phyloP scores from a whole-genome alignment of 2,888 invertebrate species.

The Catocala sponsa region DNA sequence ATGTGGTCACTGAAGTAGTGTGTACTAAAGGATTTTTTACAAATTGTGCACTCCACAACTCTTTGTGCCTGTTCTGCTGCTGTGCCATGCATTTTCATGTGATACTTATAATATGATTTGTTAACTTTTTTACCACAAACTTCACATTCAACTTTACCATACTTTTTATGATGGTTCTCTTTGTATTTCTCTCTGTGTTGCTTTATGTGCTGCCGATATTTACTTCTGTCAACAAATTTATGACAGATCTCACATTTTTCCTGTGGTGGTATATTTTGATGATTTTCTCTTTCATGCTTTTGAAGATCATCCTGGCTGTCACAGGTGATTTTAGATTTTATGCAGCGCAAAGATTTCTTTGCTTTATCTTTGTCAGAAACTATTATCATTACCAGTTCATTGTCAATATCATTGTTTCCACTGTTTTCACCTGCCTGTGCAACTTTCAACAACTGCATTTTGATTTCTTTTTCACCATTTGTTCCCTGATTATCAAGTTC shows the following conservation, averaged over 20 bases:
- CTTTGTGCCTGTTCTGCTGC: conserved; percentile 38
- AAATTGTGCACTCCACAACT: conserved; percentile 42
- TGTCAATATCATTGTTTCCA: conserved; percentile 9
- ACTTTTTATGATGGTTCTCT: conserved; percentile 16
- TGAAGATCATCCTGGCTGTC: conserved; percentile 29
- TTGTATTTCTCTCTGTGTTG: conserved; percentile 36
- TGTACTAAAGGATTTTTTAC: conserved; percentile 36
- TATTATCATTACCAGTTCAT: conserved; percentile 37
- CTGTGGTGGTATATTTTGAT: conserved; percentile 22
- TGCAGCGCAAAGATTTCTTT: conserved; percentile 28
- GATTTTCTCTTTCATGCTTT: conserved; percentile 27
- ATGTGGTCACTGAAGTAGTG: conserved; percentile 48
- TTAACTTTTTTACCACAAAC: conserved; percentile 50
- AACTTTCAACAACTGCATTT: conserved; percentile 18
- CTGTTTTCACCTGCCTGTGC: conserved; percentile 15
- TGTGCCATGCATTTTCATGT: conserved; percentile 49
- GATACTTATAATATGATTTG: conserved; percentile 50
- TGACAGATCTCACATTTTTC: conserved; percentile 52
- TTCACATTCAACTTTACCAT: conserved; percentile 53
- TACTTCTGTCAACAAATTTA: conserved; percentile 31
- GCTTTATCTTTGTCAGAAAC: conserved; percentile 36
- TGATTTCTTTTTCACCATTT: conserved; percentile 1
- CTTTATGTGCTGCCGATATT: conserved; percentile 45
- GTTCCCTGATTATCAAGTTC: conserved; percentile 15
- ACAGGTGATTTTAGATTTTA: conserved; percentile 32